These are phyloP conservation scores for Enteromius treurensis DNA, from an alignment of 2,797 vertebrate genomes.

Conservation along the genomic window DNA sequence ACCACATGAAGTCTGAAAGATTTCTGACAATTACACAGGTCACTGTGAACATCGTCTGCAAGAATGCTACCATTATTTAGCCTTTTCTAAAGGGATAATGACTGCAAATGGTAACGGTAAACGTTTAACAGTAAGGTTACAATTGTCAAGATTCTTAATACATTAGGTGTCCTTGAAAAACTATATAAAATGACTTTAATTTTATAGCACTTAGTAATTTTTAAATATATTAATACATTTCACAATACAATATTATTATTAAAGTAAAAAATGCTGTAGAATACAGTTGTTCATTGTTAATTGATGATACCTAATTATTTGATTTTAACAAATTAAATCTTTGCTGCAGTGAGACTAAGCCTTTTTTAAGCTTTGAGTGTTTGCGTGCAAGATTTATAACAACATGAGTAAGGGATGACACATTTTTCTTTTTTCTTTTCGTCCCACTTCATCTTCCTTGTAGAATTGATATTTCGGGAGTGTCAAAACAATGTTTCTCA, in stretches of 20 bases:
- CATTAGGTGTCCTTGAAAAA: background rate
- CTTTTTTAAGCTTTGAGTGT: background rate
- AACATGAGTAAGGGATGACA: background rate
- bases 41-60: background rate
- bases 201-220: background rate
- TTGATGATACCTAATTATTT: background rate
- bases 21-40: background rate
- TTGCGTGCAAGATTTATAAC: background rate
- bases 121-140: background rate
- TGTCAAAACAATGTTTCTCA: conserved; percentile 44
- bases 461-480: conserved; percentile 26
- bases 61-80: background rate
- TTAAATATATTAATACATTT: background rate
- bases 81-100: background rate
- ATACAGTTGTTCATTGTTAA: background rate
- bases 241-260: background rate
- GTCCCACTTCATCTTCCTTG: background rate
- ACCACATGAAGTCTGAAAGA: background rate
- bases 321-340: background rate
- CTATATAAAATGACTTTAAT: no score
- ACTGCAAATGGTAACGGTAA: background rate
- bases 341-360: background rate
- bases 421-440: background rate
- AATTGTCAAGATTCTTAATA: background rate
- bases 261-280: background rate